Evolutionary conservation across 1,140 invertebrate genomes (phyloP).

Genomic region (Drosophila paulistorum): DNA sequence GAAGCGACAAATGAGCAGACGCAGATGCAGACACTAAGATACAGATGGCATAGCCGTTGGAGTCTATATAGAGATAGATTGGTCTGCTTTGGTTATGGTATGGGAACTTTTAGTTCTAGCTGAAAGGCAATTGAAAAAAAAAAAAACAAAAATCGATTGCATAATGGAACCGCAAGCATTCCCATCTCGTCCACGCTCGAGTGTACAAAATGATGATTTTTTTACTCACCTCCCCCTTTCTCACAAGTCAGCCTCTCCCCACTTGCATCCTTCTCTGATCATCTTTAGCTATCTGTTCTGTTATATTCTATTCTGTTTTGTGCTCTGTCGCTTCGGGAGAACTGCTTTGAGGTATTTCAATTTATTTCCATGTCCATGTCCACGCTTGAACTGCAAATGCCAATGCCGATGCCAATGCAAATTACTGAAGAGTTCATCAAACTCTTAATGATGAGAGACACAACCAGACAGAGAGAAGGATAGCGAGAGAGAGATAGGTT

Average conservation of each 20-base stretch:
- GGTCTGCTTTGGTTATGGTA: background rate
- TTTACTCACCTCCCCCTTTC: conserved; percentile 7
- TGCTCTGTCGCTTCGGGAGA: conserved; percentile 3
- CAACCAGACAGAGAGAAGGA: background rate
- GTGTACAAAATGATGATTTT: conserved; percentile 69
- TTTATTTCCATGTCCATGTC: conserved; percentile 46
- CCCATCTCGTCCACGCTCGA: conserved; percentile 48
- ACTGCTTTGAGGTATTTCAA: conserved; percentile 47
- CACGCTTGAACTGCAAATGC: conserved; percentile 23
- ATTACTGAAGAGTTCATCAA: conserved; percentile 63
- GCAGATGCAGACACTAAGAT: conserved; percentile 13
- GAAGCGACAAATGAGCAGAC: conserved; percentile 77
- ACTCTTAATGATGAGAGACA: conserved; percentile 30
- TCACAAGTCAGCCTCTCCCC: background rate
- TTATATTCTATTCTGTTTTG: no score
- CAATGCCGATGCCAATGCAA: conserved; percentile 52
- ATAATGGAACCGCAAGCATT: conserved; percentile 62
- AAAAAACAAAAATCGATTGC: conserved; percentile 45
- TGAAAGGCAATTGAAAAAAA: conserved; percentile 6
- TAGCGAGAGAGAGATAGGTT: background rate
- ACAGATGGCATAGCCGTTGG: background rate
- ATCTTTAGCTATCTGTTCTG: background rate
- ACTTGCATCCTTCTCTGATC: background rate
- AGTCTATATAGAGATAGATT: background rate
- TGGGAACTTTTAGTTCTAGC: conserved; percentile 1